phyloP scores from a whole-genome alignment of 2,888 invertebrate genomes.

The Entomobrya proxima region DNA sequence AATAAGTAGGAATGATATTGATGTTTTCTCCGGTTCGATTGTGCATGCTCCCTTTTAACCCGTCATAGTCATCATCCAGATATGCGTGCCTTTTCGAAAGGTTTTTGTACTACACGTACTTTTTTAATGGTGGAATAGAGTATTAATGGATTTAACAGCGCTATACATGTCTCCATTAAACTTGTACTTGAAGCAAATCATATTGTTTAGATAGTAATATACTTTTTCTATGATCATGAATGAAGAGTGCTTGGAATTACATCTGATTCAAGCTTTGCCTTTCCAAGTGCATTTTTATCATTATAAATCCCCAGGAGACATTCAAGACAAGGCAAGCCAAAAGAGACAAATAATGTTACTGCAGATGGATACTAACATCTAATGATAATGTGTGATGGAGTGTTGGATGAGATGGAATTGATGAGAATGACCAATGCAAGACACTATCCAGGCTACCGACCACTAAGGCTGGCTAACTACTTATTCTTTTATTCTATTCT shows the following conservation, averaged over 20 bases:
- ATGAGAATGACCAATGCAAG: conserved; percentile 44
- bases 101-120: not conserved
- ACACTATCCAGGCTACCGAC: not conserved
- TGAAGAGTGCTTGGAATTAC: conserved; percentile 34
- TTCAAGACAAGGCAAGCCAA: conserved; percentile 22
- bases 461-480: not conserved
- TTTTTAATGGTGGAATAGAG: conserved; percentile 15
- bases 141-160: conserved; percentile 60
- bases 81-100: not conserved
- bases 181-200: not conserved
- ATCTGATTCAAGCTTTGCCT: conserved; percentile 42
- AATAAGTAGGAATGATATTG: conserved; percentile 20
- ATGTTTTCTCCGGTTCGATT: conserved; percentile 12
- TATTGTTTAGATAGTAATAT: not conserved
- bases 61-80: conserved; percentile 11
- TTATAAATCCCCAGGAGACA: conserved; percentile 63
- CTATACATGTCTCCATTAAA: conserved; percentile 63
- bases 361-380: no score
- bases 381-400: conserved; percentile 21
- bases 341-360: conserved; percentile 51
- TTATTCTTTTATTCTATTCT: not conserved
- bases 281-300: conserved; percentile 60
- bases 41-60: conserved; percentile 62
- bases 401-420: not conserved
- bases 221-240: not conserved